A percentile compares a stretch with the other conserved stretches of the same genome.
Conservation (phyloP, 2,888 invertebrate genomes). For the Drosophila kanekoi region DNA sequence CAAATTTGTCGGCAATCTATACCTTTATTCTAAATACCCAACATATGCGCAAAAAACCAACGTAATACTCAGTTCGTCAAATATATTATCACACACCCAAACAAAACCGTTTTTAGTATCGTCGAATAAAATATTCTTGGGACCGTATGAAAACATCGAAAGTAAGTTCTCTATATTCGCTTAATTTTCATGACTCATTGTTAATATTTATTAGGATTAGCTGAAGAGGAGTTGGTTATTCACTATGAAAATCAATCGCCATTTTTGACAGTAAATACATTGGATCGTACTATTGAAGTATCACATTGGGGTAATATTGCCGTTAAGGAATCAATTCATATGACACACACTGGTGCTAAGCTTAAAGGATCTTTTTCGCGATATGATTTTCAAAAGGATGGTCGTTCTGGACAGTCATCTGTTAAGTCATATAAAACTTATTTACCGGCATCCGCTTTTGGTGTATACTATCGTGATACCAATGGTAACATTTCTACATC, state of each 20-base stretch:
- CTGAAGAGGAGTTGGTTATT: slow-evolving; percentile 89
- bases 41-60: slow-evolving; percentile 93
- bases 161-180: slow-evolving; percentile 68
- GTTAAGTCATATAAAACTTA: slow-evolving; percentile 96
- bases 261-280: slow-evolving; percentile 95
- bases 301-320: slow-evolving; percentile 99
- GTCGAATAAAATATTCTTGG: slow-evolving; percentile 94
- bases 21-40: slow-evolving; percentile 93
- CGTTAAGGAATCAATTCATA: slow-evolving; percentile 96
- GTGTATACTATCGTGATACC: slow-evolving; percentile 97
- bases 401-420: slow-evolving; percentile 94
- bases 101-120: slow-evolving; percentile 92
- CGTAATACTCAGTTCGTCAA: slow-evolving; percentile 91
- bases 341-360: slow-evolving; percentile 96
- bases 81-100: slow-evolving; percentile 91
- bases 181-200: not conserved
- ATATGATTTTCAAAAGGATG: slow-evolving; percentile 98
- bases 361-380: slow-evolving; percentile 98
- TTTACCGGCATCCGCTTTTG: slow-evolving; percentile 94
- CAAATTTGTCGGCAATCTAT: slow-evolving; percentile 93
- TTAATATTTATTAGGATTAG: slow-evolving; percentile 83
- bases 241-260: slow-evolving; percentile 99
- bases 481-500: slow-evolving; percentile 99
- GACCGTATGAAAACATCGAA: slow-evolving; percentile 92
- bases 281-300: slow-evolving; percentile 96